Evolutionary conservation across 1,140 invertebrate species (phyloP), one percentile per base, ranked within the genome.

Genomic region (Trypoxylus dichotomus): DNA sequence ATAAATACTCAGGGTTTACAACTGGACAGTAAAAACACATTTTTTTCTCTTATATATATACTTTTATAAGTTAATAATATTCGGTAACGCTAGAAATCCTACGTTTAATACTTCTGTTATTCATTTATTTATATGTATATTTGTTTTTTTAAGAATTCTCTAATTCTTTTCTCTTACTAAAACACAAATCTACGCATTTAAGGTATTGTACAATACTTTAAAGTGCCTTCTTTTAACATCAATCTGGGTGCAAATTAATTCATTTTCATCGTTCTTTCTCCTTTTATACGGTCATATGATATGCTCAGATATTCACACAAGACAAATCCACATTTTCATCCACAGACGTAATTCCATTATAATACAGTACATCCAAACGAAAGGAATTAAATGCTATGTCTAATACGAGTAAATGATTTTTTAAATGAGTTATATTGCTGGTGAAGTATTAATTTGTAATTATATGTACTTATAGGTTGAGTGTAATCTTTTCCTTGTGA

Each of bases 161-260:
- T 19, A 54, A n/a, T n/a, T 68, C 60, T 29, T 27, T 24, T 68
- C 15, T 27, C 60, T 25, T 74, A 42, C 72, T 74, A 74, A 29
- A 74, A 74, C 72, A 32, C 21, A 74, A 41, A 42, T n/a, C 41
- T 74, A 43, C 29, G 5, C 13, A 74, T 42, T 41, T 74, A 74
- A 74, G 29, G 72, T 74, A 74, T 74, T 74, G 37, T 74, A 74
- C 72, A 74, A 74, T 74, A 43, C n/a, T 74, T 74, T 74, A 74
- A 74, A 74, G 72, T 74, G 72, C 72, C n/a, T 74, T 32, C 19
- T 37, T 41, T 13, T 41, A 41, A 74, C 10, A 37, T 74, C 13
- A 29, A 13, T 74, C 21, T 37, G 72, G 72, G 29, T 41, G 29
- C 19, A 74, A 74, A 74, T 41, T n/a, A 29, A 71, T 10, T 19